Conservation (phyloP, 2,888 invertebrate genomes). For the Catonia carolina region DNA sequence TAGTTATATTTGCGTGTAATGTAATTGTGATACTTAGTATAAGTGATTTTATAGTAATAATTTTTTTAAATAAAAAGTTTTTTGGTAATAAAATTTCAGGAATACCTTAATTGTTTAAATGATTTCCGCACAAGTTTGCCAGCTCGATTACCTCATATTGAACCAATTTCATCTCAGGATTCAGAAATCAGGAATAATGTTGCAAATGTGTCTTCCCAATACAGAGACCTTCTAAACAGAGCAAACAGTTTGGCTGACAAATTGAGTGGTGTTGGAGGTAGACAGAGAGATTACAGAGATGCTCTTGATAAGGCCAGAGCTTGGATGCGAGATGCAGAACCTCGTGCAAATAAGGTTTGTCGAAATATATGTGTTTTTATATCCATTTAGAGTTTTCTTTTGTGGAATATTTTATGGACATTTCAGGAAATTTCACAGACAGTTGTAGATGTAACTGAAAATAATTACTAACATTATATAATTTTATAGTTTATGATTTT, state of each 20-base stretch:
- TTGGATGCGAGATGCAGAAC: slow-evolving; percentile 67
- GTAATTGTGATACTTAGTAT: too few species aligned
- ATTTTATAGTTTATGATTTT: too few species aligned
- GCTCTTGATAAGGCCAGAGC: slow-evolving; percentile 71
- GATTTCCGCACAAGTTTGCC: slow-evolving; percentile 81
- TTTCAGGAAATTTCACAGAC: too few species aligned
- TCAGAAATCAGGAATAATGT: slow-evolving; percentile 72
- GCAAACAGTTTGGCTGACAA: slow-evolving; percentile 79
- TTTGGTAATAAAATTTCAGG: too few species aligned
- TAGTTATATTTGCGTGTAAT: too few species aligned
- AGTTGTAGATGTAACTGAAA: too few species aligned
- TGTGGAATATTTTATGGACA: too few species aligned
- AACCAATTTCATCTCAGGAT: slow-evolving; percentile 60
- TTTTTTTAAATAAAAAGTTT: too few species aligned
- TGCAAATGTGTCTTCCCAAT: slow-evolving; percentile 67
- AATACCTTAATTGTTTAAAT: slow-evolving; percentile 74
- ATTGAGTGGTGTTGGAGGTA: slow-evolving; percentile 68
- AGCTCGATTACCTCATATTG: slow-evolving; percentile 71
- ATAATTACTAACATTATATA: too few species aligned
- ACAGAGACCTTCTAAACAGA: slow-evolving; percentile 72
- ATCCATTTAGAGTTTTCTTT: background rate
- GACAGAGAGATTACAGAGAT: slow-evolving; percentile 71
- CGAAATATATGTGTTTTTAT: background rate
- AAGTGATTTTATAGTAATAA: too few species aligned
- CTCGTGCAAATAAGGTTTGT: slow-evolving; percentile 49